These are phyloP conservation scores for Altica lythri DNA, from an alignment of 2,888 invertebrate species.

Conservation along the genomic window DNA sequence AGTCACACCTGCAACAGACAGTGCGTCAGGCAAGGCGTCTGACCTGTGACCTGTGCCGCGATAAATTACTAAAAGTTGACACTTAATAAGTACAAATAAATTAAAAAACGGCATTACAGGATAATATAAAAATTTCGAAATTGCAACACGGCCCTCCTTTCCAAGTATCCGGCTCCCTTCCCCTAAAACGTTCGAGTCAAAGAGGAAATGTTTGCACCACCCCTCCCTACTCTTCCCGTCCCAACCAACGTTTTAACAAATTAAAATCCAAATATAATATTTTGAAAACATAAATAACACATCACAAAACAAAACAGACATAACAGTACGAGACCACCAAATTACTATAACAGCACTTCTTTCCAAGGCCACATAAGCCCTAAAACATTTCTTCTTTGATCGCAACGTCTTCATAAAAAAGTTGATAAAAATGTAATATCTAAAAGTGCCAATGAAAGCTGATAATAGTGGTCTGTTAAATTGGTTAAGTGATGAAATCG, in stretches of 20 bases:
- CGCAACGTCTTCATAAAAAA: conserved; percentile 43
- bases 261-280: not conserved
- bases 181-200: conserved; percentile 50
- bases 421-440: conserved; percentile 18
- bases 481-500: too few species aligned
- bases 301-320: conserved; percentile 16
- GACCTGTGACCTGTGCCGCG: conserved; percentile 58
- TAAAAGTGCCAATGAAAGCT: conserved; percentile 35
- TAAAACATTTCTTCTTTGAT: conserved; percentile 59
- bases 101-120: not conserved
- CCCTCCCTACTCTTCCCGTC: conserved; percentile 28
- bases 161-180: conserved; percentile 58
- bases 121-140: not conserved
- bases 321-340: conserved; percentile 43
- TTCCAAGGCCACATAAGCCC: conserved; percentile 48
- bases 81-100: not conserved
- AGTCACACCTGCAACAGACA: conserved; percentile 94
- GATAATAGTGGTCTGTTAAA: too few species aligned
- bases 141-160: conserved; percentile 44
- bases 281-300: conserved; percentile 11
- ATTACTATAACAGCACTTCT: conserved; percentile 48
- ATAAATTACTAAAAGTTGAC: conserved; percentile 16
- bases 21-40: conserved; percentile 57
- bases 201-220: conserved; percentile 57
- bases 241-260: not conserved